Percentiles rank a stretch among this genome's conserved stretches.
phyloP scores from a whole-genome alignment of 2,797 vertebrate species.

The Margarornis squamiger region DNA sequence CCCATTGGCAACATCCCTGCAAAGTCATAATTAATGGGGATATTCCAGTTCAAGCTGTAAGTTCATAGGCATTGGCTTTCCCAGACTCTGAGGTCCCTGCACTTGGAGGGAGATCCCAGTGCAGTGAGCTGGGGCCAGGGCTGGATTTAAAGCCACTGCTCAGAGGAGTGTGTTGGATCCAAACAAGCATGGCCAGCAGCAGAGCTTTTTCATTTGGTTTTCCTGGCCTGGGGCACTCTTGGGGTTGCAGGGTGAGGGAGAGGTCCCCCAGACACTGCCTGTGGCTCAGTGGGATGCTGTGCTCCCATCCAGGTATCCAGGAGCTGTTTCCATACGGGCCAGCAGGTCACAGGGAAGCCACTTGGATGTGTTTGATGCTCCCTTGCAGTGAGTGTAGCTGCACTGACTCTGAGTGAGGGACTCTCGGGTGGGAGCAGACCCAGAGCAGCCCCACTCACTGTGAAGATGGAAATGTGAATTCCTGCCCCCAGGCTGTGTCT shows the following conservation, averaged over 20 bases:
- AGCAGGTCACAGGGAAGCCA: not conserved
- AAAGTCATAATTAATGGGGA: not conserved
- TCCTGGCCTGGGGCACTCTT: not conserved
- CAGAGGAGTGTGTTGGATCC: not conserved
- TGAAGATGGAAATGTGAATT: not conserved
- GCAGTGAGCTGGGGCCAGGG: not conserved
- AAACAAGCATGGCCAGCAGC: fast-evolving
- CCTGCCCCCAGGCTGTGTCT: not conserved
- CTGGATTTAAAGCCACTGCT: not conserved
- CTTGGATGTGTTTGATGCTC: too few relatives aligned
- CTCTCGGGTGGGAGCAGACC: not conserved
- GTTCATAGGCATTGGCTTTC: not conserved
- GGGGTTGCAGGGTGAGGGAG: not conserved
- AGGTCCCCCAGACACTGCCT: fast-evolving
- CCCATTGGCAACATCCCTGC: not conserved
- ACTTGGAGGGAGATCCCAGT: not conserved
- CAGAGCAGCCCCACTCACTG: not conserved
- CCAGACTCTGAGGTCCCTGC: not conserved
- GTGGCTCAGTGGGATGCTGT: fast-evolving
- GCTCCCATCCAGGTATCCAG: not conserved
- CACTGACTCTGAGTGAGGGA: fast-evolving
- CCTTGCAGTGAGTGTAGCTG: fast-evolving
- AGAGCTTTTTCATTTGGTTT: not conserved
- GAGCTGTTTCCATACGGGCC: fast-evolving
- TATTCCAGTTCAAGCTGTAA: not conserved